These are phyloP conservation scores for Agrochola circellaris DNA, from an alignment of 2,888 invertebrate species.

Conservation along the genomic window DNA sequence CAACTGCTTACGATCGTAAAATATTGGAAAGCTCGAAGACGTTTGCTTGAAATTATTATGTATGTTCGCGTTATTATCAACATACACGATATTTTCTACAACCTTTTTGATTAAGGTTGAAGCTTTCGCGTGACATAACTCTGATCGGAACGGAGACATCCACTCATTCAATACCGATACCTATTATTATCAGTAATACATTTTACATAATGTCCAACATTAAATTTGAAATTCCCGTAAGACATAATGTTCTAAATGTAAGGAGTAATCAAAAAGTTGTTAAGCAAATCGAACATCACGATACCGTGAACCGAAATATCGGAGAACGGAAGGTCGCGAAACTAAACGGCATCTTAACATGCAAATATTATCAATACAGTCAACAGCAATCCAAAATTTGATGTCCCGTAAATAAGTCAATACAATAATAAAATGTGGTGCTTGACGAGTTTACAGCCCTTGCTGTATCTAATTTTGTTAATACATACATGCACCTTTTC, in stretches of 20 bases:
- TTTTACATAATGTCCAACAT: slow-evolving; percentile 53
- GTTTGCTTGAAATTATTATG: slow-evolving; percentile 28
- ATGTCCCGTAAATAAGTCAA: slow-evolving; percentile 75
- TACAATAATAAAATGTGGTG: slow-evolving; percentile 61
- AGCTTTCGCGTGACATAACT: slow-evolving; percentile 45
- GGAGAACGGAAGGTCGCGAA: slow-evolving; percentile 48
- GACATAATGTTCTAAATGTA: slow-evolving; percentile 47
- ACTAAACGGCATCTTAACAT: slow-evolving; percentile 69
- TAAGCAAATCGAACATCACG: slow-evolving; percentile 60
- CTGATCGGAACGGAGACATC: slow-evolving; percentile 37
- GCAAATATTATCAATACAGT: slow-evolving; percentile 70
- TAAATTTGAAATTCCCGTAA: slow-evolving; percentile 54
- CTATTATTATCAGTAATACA: slow-evolving; percentile 54
- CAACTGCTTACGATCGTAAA: slow-evolving; percentile 58
- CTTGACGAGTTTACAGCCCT: slow-evolving; percentile 56
- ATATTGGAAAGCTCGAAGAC: slow-evolving; percentile 41
- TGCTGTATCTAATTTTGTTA: slow-evolving; percentile 73
- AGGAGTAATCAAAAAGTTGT: slow-evolving; percentile 66
- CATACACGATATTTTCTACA: slow-evolving; percentile 29
- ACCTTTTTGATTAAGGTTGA: slow-evolving; percentile 7
- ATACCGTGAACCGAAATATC: slow-evolving; percentile 38
- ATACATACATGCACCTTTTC: slow-evolving; percentile 65
- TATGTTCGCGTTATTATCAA: slow-evolving; percentile 37
- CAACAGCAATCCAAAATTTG: slow-evolving; percentile 75
- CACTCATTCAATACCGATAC: slow-evolving; percentile 24